phyloP scores from a whole-genome alignment of 2,888 invertebrate genomes.

The Sisyra terminalis region DNA sequence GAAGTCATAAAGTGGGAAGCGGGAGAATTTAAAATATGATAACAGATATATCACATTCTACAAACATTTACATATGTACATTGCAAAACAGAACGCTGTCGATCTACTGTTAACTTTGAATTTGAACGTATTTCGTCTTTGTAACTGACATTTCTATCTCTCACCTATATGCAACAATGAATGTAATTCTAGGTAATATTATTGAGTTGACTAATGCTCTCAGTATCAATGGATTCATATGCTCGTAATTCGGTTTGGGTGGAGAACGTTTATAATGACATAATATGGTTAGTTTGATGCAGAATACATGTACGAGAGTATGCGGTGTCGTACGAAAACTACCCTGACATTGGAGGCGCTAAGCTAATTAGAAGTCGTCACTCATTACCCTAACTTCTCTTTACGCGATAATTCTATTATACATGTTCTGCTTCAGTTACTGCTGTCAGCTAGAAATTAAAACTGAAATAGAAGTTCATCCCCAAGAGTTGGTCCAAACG shows the following conservation, averaged over 20 bases:
- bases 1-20: no score
- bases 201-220: no score
- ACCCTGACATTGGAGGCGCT: constrained; percentile 18
- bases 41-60: no score
- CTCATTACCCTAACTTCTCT: constrained; percentile 25
- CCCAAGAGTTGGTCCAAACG: not conserved
- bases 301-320: constrained; percentile 16
- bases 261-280: constrained; percentile 12
- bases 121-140: no score
- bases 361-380: constrained; percentile 27
- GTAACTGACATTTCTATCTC: no score
- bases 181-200: no score
- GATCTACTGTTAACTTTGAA: no score
- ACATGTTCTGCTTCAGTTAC: constrained; percentile 12
- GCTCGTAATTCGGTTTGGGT: not conserved
- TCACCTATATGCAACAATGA: no score
- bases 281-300: constrained; percentile 18
- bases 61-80: no score
- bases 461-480: not conserved
- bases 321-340: constrained; percentile 19
- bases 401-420: constrained; percentile 18
- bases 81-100: no score
- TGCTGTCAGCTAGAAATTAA: not conserved
- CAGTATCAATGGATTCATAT: no score
- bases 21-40: no score